Base-by-base conservation (phyloP, 2,888 invertebrate species). In the Himalopsyche anomala region DNA sequence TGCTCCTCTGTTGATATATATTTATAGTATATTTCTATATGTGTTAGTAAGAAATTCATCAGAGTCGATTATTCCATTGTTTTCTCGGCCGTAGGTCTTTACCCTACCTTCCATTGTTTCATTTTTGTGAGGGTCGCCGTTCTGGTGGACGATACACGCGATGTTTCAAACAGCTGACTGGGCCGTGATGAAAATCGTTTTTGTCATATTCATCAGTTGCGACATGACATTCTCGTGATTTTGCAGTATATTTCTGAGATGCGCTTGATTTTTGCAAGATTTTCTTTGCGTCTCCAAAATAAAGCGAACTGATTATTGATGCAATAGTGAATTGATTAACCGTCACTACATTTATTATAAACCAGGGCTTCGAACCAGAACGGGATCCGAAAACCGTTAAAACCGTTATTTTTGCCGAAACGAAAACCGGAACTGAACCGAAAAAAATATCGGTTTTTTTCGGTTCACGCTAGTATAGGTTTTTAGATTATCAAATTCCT, bases 31-130 rank as follows among this genome's bases (percentile, higher is more conserved):
- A 11, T 62, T 62, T 19, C 62, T 62, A 28, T 62, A 11, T 62
- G 62, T 62, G 62, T 62, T 62, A 19, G 62, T 62, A 62, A 62
- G 19, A 62, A 51, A 62, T 19, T 62, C 62, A 28, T 62, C 62
- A 62, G 62, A 62, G 62, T 62, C 62, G 62, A 62, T 62, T 62
- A 62, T 62, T 62, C 62, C 62, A 62, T 62, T 62, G 62, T 62
- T 62, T 62, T 62, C 62, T 62, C 62, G 62, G 62, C 62, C 62
- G 62, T 62, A 62, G 62, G 62, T 62, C 62, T 62, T 62, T 62
- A 62, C 62, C 62, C 62, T 62, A 62, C 62, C 62, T 62, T 62
- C 62, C 62, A 62, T 62, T 62, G 62, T 62, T 62, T 62, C 62
- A 28, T n/a, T 28, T 62, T 62, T 28, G 62, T 28, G 62, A 62